Percentiles rank a stretch among this genome's conserved stretches.
Conservation (phyloP, 1,140 invertebrate genomes). For the Prorops nasuta region DNA sequence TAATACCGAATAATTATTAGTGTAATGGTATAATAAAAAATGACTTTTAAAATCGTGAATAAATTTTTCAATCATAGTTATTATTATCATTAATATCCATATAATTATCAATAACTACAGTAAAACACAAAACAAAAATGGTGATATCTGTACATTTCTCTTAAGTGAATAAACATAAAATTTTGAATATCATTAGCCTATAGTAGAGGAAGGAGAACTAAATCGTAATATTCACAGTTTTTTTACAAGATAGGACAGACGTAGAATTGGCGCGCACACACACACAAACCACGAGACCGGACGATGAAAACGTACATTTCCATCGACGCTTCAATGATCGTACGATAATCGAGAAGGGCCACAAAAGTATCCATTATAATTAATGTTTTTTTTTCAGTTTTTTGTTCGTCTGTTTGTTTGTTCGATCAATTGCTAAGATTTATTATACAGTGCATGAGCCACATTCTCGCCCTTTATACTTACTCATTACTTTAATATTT, state of each 20-base stretch:
- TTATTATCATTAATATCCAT: conserved; percentile 60
- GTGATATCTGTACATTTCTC: conserved; percentile 56
- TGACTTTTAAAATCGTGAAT: conserved; percentile 23
- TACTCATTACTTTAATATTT: conserved; percentile 42
- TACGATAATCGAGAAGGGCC: too few relatives aligned
- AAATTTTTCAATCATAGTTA: conserved; percentile 55
- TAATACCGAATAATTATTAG: too few relatives aligned
- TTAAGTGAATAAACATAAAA: conserved; percentile 56
- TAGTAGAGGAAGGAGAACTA: conserved; percentile 58
- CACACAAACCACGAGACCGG: too few relatives aligned
- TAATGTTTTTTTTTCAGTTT: too few relatives aligned
- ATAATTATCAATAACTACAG: conserved; percentile 60
- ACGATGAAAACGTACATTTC: too few relatives aligned
- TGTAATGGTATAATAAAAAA: too few relatives aligned
- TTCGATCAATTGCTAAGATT: too few relatives aligned
- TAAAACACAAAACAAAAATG: conserved; percentile 58
- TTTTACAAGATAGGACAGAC: conserved; percentile 55
- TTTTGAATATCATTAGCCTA: conserved; percentile 54
- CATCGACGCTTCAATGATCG: too few relatives aligned
- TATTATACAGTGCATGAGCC: conserved; percentile 41
- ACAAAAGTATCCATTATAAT: too few relatives aligned
- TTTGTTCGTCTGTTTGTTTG: too few relatives aligned
- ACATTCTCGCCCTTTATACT: conserved; percentile 38
- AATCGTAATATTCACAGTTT: conserved; percentile 59
- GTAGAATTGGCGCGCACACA: conserved; percentile 34